Evolutionary conservation across 2,113 vertebrate genomes (phyloP).

Genomic region (Brienomyrus brachyistius): DNA sequence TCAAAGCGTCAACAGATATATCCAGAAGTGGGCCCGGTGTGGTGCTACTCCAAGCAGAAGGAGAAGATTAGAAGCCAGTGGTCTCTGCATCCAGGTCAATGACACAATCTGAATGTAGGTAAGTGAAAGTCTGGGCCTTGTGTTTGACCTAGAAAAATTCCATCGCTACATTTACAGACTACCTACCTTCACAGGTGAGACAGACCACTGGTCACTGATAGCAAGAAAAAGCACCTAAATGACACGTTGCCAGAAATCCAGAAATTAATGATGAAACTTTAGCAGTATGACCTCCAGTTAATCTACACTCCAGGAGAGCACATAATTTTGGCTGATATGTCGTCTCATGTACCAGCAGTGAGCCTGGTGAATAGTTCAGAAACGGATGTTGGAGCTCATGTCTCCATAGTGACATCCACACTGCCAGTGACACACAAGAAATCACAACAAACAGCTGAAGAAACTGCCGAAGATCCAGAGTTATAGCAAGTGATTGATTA

Average conservation of each 20-base stretch:
- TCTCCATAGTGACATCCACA: background rate
- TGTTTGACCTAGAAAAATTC: background rate
- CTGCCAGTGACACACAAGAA: background rate
- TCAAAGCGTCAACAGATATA: background rate
- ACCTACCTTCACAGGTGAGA: background rate
- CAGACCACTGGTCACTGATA: background rate
- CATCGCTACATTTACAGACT: conserved; percentile 3
- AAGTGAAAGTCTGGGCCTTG: background rate
- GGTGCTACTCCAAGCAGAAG: background rate
- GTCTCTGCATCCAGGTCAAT: background rate
- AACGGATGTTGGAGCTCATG: background rate
- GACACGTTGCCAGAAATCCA: background rate
- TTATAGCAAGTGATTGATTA: background rate
- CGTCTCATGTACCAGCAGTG: background rate
- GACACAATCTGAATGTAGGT: background rate
- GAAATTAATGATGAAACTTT: background rate
- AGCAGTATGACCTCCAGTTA: background rate
- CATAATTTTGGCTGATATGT: background rate
- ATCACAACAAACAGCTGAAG: background rate
- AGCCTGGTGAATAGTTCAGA: background rate
- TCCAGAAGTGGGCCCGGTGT: background rate
- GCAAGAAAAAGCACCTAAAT: background rate
- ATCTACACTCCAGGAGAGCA: background rate
- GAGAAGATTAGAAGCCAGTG: background rate
- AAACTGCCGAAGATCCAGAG: background rate